Conservation (phyloP, 2,888 invertebrate genomes). For the Latheticus oryzae region DNA sequence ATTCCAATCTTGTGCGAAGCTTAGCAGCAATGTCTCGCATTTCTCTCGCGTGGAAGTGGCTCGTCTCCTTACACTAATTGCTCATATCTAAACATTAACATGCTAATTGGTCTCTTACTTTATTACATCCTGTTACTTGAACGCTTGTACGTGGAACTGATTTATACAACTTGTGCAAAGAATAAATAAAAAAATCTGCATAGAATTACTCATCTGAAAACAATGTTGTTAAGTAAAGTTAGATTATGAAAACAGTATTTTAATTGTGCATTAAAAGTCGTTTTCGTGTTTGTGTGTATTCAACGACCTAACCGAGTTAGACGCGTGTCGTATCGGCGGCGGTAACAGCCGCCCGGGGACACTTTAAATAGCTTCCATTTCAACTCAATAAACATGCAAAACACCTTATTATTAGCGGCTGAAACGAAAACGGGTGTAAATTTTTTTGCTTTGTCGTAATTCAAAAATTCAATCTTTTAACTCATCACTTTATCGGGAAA, state of each 20-base stretch:
- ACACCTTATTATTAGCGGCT: conserved; percentile 64
- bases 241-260: conserved; percentile 63
- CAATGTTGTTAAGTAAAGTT: conserved; percentile 60
- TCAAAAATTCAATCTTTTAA: conserved; percentile 59
- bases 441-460: conserved; percentile 48
- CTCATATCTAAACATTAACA: conserved; percentile 65
- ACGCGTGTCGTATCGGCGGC: conserved; percentile 52
- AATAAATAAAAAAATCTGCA: no score
- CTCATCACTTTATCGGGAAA: conserved; percentile 54
- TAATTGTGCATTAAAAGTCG: conserved; percentile 64
- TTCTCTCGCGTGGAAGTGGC: conserved; percentile 57
- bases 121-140: conserved; percentile 56
- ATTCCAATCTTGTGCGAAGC: conserved; percentile 66
- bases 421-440: conserved; percentile 34
- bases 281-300: conserved; percentile 41
- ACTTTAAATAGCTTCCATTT: conserved; percentile 67
- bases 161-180: no score
- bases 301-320: conserved; percentile 56
- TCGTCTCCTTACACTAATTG: conserved; percentile 64
- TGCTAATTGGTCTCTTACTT: conserved; percentile 64
- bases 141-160: conserved; percentile 51
- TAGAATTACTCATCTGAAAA: no score
- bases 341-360: conserved; percentile 60
- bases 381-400: conserved; percentile 68
- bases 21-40: conserved; percentile 51